A percentile compares a stretch with the other conserved stretches of the same genome.
Evolutionary conservation across 2,113 vertebrate genomes (phyloP).

Genomic region (Perognathus longimembris): DNA sequence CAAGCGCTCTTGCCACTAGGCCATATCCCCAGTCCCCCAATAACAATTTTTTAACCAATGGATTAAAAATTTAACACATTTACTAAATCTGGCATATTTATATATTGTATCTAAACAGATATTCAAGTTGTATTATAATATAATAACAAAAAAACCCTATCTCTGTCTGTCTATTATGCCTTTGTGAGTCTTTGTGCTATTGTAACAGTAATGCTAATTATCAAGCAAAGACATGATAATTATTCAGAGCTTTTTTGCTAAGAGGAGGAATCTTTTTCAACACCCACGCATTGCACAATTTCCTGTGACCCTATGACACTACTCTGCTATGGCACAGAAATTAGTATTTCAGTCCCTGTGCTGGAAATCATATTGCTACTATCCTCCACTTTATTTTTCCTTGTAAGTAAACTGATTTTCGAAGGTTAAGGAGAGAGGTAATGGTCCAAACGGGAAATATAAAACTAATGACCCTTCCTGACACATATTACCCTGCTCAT

Average conservation of each 20-base stretch:
- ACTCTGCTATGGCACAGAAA: conserved; percentile 61
- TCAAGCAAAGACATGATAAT: conserved; percentile 94
- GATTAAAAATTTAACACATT: conserved; percentile 82
- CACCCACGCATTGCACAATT: conserved; percentile 86
- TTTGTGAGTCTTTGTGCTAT: conserved; percentile 86
- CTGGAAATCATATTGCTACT: conserved; percentile 29
- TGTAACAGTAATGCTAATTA: conserved; percentile 93
- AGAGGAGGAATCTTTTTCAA: conserved; percentile 91
- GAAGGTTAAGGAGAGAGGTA: conserved; percentile 70
- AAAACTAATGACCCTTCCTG: conserved; percentile 75
- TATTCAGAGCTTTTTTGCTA: conserved; percentile 91
- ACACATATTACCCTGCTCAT: conserved; percentile 76
- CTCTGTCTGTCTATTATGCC: conserved; percentile 87
- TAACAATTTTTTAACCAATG: too few species aligned
- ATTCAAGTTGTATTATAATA: conserved; percentile 73
- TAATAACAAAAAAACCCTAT: conserved; percentile 71
- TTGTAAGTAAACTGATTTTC: conserved; percentile 77
- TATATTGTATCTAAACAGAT: conserved; percentile 83
- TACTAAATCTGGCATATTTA: conserved; percentile 83
- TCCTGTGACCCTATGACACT: conserved; percentile 88
- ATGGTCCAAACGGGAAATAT: conserved; percentile 70
- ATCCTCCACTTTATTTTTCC: background rate
- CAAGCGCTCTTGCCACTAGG: too few species aligned
- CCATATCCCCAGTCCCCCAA: too few species aligned
- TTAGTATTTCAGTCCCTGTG: conserved; percentile 66